Percentiles rank a stretch among this genome's conserved stretches.
phyloP scores from a whole-genome alignment of 2,113 vertebrate species.

The Atlantisia rogersi region DNA sequence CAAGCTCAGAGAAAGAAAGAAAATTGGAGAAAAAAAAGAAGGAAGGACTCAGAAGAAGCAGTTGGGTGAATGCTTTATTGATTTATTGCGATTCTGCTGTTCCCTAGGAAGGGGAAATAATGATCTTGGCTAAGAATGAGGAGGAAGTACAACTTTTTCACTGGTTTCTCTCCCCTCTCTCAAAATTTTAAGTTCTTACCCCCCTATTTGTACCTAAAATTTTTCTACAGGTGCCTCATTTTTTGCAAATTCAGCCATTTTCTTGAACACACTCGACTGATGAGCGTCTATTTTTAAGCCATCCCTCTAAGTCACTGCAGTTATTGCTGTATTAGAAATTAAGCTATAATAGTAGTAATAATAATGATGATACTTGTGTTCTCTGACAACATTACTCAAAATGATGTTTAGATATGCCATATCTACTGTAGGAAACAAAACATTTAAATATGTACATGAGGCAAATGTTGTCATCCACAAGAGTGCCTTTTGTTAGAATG shows the following conservation, averaged over 20 bases:
- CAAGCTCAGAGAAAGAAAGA: not conserved
- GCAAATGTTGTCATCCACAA: not conserved
- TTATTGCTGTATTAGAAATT: not conserved
- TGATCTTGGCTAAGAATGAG: not conserved
- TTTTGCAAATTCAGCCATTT: not conserved
- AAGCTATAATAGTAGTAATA: not conserved
- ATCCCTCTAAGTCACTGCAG: not conserved
- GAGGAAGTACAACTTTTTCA: not conserved
- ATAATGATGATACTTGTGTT: not conserved
- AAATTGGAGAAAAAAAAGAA: not conserved
- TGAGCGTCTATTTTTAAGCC: not conserved
- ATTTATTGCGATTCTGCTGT: not conserved
- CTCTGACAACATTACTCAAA: not conserved
- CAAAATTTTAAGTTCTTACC: not conserved
- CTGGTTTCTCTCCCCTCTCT: not conserved
- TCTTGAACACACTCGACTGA: not conserved
- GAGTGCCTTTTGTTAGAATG: not conserved
- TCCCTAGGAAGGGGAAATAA: not conserved
- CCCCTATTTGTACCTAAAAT: not conserved
- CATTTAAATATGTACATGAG: not conserved
- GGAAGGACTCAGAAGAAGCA: not conserved
- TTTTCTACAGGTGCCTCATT: not conserved
- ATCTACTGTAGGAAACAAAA: not conserved
- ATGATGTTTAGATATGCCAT: not conserved
- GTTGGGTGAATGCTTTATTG: not conserved